Evolutionary conservation across 2,113 vertebrate species (phyloP).

Genomic region (Aptenodytes forsteri): DNA sequence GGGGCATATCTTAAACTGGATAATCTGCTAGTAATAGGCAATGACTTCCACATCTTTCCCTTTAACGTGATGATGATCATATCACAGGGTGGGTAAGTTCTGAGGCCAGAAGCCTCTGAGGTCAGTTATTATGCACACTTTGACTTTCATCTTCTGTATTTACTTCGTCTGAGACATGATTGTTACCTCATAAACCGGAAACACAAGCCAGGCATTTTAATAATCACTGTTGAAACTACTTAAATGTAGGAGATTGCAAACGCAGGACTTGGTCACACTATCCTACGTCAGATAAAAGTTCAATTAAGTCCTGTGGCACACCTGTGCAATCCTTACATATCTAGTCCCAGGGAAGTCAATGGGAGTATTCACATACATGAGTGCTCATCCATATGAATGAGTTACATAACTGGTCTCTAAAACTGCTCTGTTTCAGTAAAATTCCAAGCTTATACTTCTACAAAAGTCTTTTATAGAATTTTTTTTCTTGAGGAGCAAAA

Average conservation of each 20-base stretch:
- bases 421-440: not conserved
- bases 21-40: not conserved
- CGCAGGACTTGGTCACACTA: not conserved
- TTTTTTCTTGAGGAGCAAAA: not conserved
- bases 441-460: not conserved
- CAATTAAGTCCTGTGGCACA: constrained; percentile 38
- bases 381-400: not conserved
- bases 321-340: constrained; percentile 26
- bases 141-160: constrained; percentile 46
- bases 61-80: not conserved
- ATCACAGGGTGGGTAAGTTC: not conserved
- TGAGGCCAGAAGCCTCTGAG: not conserved
- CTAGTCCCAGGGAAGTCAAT: not conserved
- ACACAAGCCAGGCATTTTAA: constrained; percentile 50
- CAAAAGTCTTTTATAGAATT: not conserved
- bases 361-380: not conserved
- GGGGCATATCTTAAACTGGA: not conserved
- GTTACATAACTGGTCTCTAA: not conserved
- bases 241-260: constrained; percentile 38
- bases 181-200: constrained; percentile 53
- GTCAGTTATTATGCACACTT: not conserved
- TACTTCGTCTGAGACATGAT: constrained; percentile 6
- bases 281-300: constrained; percentile 55
- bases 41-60: not conserved
- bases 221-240: constrained; percentile 12